Percentiles rank a stretch among this genome's conserved stretches.
phyloP scores from a whole-genome alignment of 2,888 invertebrate genomes.

The Microchrysa polita region DNA sequence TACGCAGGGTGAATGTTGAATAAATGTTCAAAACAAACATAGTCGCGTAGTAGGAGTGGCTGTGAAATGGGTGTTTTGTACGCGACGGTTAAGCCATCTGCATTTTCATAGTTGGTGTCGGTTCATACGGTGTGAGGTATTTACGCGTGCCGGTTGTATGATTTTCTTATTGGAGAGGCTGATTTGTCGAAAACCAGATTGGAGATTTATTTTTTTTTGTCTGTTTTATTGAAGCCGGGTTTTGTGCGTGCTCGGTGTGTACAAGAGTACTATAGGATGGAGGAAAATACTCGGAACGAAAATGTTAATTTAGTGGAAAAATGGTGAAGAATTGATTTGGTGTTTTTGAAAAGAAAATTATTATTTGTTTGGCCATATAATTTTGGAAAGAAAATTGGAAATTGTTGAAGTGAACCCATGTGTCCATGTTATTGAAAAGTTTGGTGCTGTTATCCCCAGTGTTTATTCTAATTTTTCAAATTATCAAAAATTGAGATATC shows the following conservation, averaged over 20 bases:
- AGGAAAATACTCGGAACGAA: no score
- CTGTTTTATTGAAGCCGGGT: not conserved
- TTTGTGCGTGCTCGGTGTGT: not conserved
- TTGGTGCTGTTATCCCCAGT: no score
- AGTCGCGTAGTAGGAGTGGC: not conserved
- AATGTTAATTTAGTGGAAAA: no score
- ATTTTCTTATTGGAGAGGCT: not conserved
- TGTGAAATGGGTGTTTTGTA: not conserved
- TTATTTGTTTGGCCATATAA: no score
- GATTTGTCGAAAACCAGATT: not conserved
- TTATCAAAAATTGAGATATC: no score
- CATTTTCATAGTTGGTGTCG: no score
- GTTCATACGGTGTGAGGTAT: not conserved
- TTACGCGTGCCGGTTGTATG: not conserved
- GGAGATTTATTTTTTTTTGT: not conserved
- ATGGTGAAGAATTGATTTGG: no score
- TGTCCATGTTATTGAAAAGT: no score
- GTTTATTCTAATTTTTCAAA: no score
- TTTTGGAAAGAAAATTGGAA: no score
- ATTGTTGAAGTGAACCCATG: no score
- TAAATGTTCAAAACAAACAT: conserved; percentile 7
- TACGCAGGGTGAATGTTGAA: not conserved
- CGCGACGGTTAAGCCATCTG: not conserved
- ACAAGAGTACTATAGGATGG: not conserved
- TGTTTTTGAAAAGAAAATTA: no score